These are phyloP conservation scores for Alethe diademata DNA, from an alignment of 2,113 vertebrate species.

Conservation along the genomic window DNA sequence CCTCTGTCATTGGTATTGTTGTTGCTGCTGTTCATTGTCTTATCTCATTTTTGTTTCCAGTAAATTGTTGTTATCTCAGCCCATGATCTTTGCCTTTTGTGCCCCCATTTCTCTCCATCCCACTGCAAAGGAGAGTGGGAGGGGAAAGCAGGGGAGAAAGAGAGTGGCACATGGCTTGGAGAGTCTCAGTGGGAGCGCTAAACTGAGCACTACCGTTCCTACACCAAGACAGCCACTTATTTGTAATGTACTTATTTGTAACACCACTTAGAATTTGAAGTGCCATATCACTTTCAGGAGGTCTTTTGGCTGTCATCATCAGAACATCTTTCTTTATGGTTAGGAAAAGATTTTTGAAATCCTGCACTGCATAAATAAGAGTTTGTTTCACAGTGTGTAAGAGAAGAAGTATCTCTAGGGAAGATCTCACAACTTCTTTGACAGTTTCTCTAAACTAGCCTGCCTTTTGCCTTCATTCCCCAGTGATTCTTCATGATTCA, in stretches of 20 bases:
- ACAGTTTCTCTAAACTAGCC: background rate
- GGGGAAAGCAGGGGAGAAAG: background rate
- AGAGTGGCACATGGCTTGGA: background rate
- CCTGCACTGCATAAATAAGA: background rate
- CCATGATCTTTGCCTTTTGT: background rate
- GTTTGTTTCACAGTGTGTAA: constrained; percentile 10
- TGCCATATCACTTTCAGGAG: background rate
- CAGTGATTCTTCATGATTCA: background rate
- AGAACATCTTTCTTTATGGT: background rate
- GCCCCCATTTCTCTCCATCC: background rate
- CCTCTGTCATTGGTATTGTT: background rate
- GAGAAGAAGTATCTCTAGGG: background rate
- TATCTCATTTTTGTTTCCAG: background rate
- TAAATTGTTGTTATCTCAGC: background rate
- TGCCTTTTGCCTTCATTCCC: background rate
- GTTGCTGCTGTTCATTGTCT: background rate
- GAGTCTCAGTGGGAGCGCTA: background rate
- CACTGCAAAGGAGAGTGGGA: background rate
- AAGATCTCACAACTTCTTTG: background rate
- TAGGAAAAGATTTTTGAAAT: constrained; percentile 5
- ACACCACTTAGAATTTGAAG: background rate
- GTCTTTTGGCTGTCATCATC: background rate
- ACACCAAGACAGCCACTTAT: background rate
- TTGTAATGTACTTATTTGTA: background rate
- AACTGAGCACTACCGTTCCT: background rate